Evolutionary conservation across 2,113 vertebrate genomes (phyloP), one percentile per base, ranked within the genome.

Genomic region (Prunella himalayana): DNA sequence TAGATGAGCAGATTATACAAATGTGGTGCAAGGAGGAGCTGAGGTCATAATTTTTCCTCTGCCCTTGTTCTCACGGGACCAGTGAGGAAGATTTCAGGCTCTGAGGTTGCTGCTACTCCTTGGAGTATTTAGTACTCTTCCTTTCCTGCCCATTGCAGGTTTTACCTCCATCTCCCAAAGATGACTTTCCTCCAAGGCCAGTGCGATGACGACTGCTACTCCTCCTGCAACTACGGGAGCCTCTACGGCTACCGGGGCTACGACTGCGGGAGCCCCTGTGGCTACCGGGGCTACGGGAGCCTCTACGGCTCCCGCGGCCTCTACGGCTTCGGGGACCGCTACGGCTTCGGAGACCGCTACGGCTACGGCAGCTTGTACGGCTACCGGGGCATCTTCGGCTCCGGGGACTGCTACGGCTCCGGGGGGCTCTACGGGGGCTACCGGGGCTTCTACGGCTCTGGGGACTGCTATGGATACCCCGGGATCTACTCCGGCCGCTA

Each of bases 141-240:
- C 15, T 73, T 59, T 45, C 33, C n/a, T 73, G 64, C 59, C 33
- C 6, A 1, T 4, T 7, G 27, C 75, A 85, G 39, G 0, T 21
- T 41, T 63, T 33, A 3, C 76, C 80, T 73, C 88, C 76, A 5
- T 0, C 3, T 1, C 71, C 56, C 63, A 3, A 90, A 59, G 60
- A 96, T 97, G 96, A 93, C 94, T 78, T 95, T 83, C 88, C 2
- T 90, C 80, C 91, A 92, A 1, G 6, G 54, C 50, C 83, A 64
- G 27, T 97, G 73, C 0, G 95, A 97, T 0, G 92, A 96, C 5
- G 94, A 95, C 88, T 96, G 82, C 90, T 97, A 71, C 30, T 92
- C 80, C 21, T 22, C 95, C 79, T 90, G 65, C 77, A 28, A 66
- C 70, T 76, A 53, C 6, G 71, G 86, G 0, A 10, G 83, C 17